A percentile compares a stretch with the other conserved stretches of the same genome.
These are phyloP conservation scores for Paramormyrops kingsleyae DNA, from an alignment of 2,113 vertebrate species.

Conservation along the genomic window DNA sequence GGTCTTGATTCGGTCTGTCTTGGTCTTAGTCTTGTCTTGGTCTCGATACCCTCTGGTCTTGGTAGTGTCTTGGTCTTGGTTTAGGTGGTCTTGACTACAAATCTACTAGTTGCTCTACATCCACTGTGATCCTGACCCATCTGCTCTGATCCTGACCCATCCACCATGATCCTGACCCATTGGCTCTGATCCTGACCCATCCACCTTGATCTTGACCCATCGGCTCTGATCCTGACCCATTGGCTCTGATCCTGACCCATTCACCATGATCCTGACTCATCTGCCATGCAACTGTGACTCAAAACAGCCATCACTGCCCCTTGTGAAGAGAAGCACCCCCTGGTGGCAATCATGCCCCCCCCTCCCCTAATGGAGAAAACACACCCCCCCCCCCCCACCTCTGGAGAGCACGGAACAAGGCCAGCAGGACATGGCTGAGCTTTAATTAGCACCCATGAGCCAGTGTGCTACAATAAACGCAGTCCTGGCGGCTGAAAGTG, in stretches of 20 bases:
- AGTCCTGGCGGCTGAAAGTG: slow-evolving; percentile 51
- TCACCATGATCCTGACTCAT: neutral
- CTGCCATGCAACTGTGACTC: neutral
- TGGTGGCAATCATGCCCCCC: slow-evolving; percentile 32
- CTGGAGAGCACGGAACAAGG: slow-evolving; percentile 19
- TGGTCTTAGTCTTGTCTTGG: no score
- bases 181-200: no score
- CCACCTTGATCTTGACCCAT: no score
- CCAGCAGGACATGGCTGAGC: slow-evolving; percentile 39
- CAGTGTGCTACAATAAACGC: slow-evolving; percentile 57
- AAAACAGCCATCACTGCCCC: neutral
- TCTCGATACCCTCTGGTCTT: no score
- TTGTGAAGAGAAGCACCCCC: neutral
- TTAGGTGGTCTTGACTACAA: no score
- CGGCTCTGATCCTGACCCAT: neutral
- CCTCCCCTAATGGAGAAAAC: slow-evolving; percentile 43
- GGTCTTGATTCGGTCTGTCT: no score
- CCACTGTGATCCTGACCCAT: neutral
- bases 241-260: neutral
- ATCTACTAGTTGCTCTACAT: neutral
- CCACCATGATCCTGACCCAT: no score
- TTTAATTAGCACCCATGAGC: slow-evolving; percentile 79
- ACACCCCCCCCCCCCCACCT: slow-evolving; percentile 13
- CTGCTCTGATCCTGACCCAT: no score
- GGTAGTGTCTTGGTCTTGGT: no score